Conservation (phyloP, 2,888 invertebrate species). For the Sceliomorpha sp. region DNA sequence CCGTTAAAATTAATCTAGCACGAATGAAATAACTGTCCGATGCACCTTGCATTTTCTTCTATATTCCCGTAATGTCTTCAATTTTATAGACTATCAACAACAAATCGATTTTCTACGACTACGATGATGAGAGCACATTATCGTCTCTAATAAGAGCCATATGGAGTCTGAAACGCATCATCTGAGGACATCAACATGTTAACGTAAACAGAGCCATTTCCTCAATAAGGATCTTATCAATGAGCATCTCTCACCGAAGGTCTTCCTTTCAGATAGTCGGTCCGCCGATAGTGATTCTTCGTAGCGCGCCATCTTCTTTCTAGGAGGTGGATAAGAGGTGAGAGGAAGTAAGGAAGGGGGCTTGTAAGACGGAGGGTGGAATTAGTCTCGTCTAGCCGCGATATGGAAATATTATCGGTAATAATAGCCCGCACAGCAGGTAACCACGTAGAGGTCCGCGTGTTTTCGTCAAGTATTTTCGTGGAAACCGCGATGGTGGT, state of each 20-base stretch:
- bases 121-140: not conserved
- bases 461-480: slow-evolving; percentile 73
- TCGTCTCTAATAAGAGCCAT: slow-evolving; percentile 1
- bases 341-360: slow-evolving; percentile 17
- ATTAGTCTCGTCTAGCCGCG: slow-evolving; percentile 76
- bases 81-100: slow-evolving; percentile 5
- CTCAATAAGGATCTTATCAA: slow-evolving; percentile 17
- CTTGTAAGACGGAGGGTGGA: slow-evolving; percentile 61
- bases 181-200: slow-evolving; percentile 1
- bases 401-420: slow-evolving; percentile 76
- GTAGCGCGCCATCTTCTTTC: slow-evolving; percentile 32
- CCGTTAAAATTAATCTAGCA: no score
- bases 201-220: slow-evolving; percentile 19
- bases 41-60: not conserved
- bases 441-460: slow-evolving; percentile 57
- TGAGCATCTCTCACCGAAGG: slow-evolving; percentile 11
- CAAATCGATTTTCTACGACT: slow-evolving; percentile 1
- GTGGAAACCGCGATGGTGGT: slow-evolving; percentile 70
- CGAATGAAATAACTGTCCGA: no score
- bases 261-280: slow-evolving; percentile 9
- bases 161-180: not conserved
- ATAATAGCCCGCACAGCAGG: slow-evolving; percentile 64
- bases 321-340: slow-evolving; percentile 4
- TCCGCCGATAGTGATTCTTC: slow-evolving; percentile 34
- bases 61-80: not conserved